These are phyloP conservation scores for Parazoanthus darwini DNA, from an alignment of 92 coral and sea anemone genomes.

Conservation along the genomic window DNA sequence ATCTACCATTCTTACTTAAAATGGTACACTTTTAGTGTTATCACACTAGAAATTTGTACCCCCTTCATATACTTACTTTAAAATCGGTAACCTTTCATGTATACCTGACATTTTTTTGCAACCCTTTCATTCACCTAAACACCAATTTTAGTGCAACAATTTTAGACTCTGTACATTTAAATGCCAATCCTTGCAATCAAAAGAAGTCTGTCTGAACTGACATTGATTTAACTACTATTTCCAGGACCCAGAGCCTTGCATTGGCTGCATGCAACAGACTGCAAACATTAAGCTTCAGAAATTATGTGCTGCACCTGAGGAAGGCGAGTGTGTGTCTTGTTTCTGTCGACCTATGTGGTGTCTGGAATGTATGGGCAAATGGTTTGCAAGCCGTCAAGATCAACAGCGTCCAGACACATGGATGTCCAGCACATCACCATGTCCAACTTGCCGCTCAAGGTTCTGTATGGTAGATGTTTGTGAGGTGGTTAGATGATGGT, in stretches of 20 bases:
- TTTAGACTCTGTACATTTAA: too few species aligned
- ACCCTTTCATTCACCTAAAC: too few species aligned
- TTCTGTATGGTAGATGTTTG: slow-evolving; percentile 96
- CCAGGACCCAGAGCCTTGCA: slow-evolving; percentile 90
- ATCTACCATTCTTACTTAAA: too few species aligned
- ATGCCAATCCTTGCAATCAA: too few species aligned
- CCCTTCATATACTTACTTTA: neutral
- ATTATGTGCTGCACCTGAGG: slow-evolving; percentile 79
- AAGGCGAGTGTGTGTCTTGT: slow-evolving; percentile 89
- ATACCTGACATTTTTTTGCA: too few species aligned
- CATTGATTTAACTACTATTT: neutral
- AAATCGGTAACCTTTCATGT: too few species aligned
- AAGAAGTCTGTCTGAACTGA: too few species aligned
- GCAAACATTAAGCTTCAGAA: slow-evolving; percentile 91
- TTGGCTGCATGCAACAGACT: slow-evolving; percentile 94
- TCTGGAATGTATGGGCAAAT: slow-evolving; percentile 96
- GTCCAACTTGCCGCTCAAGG: slow-evolving; percentile 92
- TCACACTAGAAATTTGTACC: too few species aligned
- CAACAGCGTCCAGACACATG: slow-evolving; percentile 88
- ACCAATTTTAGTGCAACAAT: too few species aligned
- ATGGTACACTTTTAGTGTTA: too few species aligned
- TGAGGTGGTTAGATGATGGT: slow-evolving; percentile 58
- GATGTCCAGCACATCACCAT: slow-evolving; percentile 90
- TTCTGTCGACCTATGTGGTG: slow-evolving; percentile 99
- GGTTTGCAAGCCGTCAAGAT: slow-evolving; percentile 99